Base-by-base conservation (phyloP, 2,888 invertebrate genomes). In the Drosophila emarginata region DNA sequence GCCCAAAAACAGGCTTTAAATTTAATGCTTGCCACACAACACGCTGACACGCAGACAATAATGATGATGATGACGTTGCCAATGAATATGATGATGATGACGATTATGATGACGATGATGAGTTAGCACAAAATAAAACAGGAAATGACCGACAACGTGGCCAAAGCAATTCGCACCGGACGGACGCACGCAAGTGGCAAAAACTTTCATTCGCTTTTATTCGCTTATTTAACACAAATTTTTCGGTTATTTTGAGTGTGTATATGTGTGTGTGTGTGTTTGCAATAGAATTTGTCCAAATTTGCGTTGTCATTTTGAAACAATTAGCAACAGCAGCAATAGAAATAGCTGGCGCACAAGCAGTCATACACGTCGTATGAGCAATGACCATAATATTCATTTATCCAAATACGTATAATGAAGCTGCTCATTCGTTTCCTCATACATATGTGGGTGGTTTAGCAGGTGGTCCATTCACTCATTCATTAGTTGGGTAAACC, bases 171-270 rank as follows among this genome's bases (percentile, higher is more conserved):
- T 45, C 45, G 45, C 45, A 45, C 45, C 45, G 45, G 36, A 51
- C 69, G 74, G 64, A 80, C 68, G 68, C 64, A 69, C 73, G 70
- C 64, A 75, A 87, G 81, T 81, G 79, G 75, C 72, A 53, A 68
- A 54, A 79, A 84, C 64, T 81, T 85, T 77, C 83, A 75, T 70
- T 77, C 28, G 78, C 71, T 85, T 79, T 87, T 75, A 87, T 81
- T 57, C 81, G 87, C 85, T 81, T 84, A 82, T 82, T 82, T 87
- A 87, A 84, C 81, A 82, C 81, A 78, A 21, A 84, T 84, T 85
- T 80, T 74, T 74, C 74, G 85, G 74, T 67, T 67, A 78, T 82
- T 82, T 87, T 78, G 69, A 65, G 51, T 56, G 67, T 61, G 23
- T 4, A 6, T 63, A 7, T 54, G 1, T 28, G 28, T 37, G 56